A percentile compares a stretch with the other conserved stretches of the same genome.
phyloP scores from a whole-genome alignment of 1,140 invertebrate genomes.

The Leptopilina boulardi region DNA sequence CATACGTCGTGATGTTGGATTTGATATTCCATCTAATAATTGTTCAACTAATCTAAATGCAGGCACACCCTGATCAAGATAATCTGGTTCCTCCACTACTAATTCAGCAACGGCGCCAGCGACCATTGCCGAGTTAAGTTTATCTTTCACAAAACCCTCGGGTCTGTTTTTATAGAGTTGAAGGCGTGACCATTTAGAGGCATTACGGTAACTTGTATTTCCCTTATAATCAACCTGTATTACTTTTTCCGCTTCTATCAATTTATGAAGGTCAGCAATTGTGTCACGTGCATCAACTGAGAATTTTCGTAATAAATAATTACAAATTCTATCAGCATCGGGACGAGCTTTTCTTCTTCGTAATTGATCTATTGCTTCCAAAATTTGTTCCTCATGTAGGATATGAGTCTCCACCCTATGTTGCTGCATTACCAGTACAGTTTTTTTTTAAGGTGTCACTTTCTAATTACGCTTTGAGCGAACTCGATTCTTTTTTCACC shows the following conservation, averaged over 20 bases:
- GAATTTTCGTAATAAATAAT: conserved; percentile 85
- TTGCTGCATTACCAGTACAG: conserved; percentile 59
- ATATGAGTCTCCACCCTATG: conserved; percentile 71
- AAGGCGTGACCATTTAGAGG: conserved; percentile 81
- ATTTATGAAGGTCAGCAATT: conserved; percentile 83
- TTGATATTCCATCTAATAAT: conserved; percentile 79
- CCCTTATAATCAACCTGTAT: conserved; percentile 92
- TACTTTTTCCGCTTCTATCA: conserved; percentile 86
- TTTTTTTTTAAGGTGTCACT: conserved; percentile 34
- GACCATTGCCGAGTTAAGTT: conserved; percentile 75
- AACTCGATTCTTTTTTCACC: background rate
- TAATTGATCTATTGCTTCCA: conserved; percentile 90
- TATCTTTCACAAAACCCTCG: conserved; percentile 72
- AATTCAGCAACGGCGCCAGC: conserved; percentile 82
- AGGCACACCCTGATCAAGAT: conserved; percentile 83
- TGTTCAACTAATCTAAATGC: conserved; percentile 80
- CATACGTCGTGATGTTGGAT: conserved; percentile 80
- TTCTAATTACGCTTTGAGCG: background rate
- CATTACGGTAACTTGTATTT: conserved; percentile 88
- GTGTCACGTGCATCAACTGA: conserved; percentile 84
- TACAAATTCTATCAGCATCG: conserved; percentile 88
- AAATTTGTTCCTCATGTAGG: conserved; percentile 84
- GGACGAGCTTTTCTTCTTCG: conserved; percentile 88
- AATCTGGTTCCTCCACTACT: conserved; percentile 83
- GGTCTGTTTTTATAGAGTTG: conserved; percentile 75